These are phyloP conservation scores for Heliconius congener DNA, from an alignment of 1,140 invertebrate species.

Conservation along the genomic window DNA sequence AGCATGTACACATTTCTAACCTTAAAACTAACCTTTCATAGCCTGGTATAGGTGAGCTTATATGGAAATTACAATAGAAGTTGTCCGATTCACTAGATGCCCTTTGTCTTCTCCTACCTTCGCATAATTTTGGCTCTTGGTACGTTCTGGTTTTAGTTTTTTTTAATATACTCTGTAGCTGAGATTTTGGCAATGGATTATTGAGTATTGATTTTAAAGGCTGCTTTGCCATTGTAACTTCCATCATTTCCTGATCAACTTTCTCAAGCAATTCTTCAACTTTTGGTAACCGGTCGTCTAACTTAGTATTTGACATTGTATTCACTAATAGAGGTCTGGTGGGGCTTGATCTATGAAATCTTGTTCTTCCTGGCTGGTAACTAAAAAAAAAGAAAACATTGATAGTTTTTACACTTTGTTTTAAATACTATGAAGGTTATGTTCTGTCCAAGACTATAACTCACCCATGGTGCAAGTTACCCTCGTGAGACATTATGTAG, in stretches of 20 bases:
- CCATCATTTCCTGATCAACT: conserved; percentile 73
- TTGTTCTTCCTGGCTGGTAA: conserved; percentile 68
- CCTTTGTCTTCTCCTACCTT: conserved; percentile 68
- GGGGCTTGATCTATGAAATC: conserved; percentile 66
- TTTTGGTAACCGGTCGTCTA: conserved; percentile 72
- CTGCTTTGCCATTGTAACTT: conserved; percentile 62
- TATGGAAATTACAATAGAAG: conserved; percentile 60
- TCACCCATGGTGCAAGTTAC: conserved; percentile 60
- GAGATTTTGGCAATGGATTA: conserved; percentile 65
- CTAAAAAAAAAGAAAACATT: conserved; percentile 42
- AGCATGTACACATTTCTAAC: conserved; percentile 42
- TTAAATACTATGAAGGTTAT: conserved; percentile 45
- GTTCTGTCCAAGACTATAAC: conserved; percentile 41
- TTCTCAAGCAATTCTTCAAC: conserved; percentile 75
- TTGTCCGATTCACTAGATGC: conserved; percentile 76
- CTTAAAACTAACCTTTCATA: conserved; percentile 67
- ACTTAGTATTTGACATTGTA: conserved; percentile 67
- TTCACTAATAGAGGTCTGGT: conserved; percentile 65
- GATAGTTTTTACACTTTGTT: not conserved
- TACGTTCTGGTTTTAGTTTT: conserved; percentile 67
- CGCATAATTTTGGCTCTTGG: conserved; percentile 55
- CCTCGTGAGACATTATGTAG: conserved; percentile 71
- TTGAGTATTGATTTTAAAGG: conserved; percentile 78
- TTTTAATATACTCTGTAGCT: conserved; percentile 70
- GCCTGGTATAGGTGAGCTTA: conserved; percentile 57